Base-by-base conservation (phyloP, 2,888 invertebrate species). In the Drosophila borborema region DNA sequence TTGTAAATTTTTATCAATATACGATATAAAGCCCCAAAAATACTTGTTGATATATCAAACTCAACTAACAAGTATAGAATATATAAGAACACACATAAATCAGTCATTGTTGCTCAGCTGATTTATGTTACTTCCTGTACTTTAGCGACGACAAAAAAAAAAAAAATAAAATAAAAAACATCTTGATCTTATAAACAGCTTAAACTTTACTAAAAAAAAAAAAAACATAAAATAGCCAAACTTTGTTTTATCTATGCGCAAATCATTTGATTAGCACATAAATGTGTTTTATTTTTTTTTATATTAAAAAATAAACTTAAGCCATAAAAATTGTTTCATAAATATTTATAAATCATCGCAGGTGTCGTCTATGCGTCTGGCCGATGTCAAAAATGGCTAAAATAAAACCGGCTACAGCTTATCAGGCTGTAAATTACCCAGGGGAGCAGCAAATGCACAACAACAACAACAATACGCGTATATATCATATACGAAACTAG, bases 311-410 rank as follows among this genome's bases (percentile, higher is more conserved):
- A 23, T 23, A 23, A 55, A 60, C 53, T 48, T 28, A 59, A 78
- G 46, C 56, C 81, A 85, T 84, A 81, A 84, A 80, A 82, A 79
- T 64, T 69, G 64, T 72, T 86, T 84, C 72, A 82, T 86, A 86
- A 82, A 85, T 86, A 84, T 85, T 85, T 82, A 86, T 75, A 83
- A 78, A 73, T 77, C 73, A 62, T 74, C 65, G 77, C 34, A 49
- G 38, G 49, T 74, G 77, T 62, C 74, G 77, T 77, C 77, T 58
- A n/a, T 55, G 77, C 64, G 77, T 77, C 77, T 77, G 74, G 60
- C 28, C 58, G 66, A 43, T 54, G 58, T 65, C 77, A 74, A 59
- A 77, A 73, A 49, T 61, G 68, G 51, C 48, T 43, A 45, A 58
- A 28, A 28, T 28, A 28, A 66, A 79, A 79, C 78, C 78, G 72